Evolutionary conservation across 2,113 vertebrate species (phyloP).

Genomic region (Megatriorchis doriae): DNA sequence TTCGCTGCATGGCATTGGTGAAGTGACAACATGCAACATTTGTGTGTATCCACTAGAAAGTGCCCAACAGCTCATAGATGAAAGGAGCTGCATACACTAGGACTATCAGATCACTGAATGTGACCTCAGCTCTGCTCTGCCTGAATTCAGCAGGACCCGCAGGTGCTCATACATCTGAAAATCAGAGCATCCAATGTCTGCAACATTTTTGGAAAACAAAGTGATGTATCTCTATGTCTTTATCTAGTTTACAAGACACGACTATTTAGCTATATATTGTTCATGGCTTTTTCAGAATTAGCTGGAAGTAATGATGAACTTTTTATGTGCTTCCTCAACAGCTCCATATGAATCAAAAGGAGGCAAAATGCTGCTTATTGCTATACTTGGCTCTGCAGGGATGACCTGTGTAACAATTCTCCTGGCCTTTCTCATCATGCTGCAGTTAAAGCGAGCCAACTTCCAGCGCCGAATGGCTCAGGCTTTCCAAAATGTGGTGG

Average conservation of each 20-base stretch:
- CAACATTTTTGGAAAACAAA: background rate
- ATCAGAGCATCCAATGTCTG: background rate
- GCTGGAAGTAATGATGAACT: background rate
- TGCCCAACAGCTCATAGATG: background rate
- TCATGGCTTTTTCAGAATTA: background rate
- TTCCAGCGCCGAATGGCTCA: conserved; percentile 86
- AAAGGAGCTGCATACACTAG: background rate
- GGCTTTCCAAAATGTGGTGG: conserved; percentile 84
- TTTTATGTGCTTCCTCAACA: conserved; percentile 18
- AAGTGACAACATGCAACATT: background rate
- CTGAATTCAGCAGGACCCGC: background rate
- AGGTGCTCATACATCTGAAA: background rate
- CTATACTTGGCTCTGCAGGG: conserved; percentile 87
- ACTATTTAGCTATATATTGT: background rate
- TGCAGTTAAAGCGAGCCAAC: conserved; percentile 82
- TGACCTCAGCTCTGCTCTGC: background rate
- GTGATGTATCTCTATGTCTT: background rate
- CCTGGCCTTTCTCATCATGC: conserved; percentile 84
- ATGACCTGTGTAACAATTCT: conserved; percentile 89
- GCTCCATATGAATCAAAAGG: conserved; percentile 68
- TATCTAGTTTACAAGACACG: background rate
- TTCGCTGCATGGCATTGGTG: background rate
- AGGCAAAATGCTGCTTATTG: conserved; percentile 84
- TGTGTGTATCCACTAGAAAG: background rate
- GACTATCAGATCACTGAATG: background rate